Evolutionary conservation across 2,113 vertebrate species (phyloP).

Genomic region (Rhineura floridana): DNA sequence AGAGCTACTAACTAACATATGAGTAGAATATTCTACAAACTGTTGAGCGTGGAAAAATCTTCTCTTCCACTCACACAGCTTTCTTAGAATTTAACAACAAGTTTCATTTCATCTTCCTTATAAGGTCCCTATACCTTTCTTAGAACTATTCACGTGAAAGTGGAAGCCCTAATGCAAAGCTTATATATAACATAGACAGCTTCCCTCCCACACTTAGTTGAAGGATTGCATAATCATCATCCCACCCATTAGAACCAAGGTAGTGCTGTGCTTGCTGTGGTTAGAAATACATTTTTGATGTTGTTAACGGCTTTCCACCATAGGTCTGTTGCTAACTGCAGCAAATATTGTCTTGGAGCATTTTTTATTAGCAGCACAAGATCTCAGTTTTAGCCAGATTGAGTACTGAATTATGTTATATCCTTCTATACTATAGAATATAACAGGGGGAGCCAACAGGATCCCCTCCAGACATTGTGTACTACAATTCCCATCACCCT

Average conservation of each 20-base stretch:
- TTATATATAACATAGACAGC: constrained; percentile 3
- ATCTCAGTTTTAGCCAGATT: constrained; percentile 1
- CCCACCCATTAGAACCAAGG: constrained; percentile 29
- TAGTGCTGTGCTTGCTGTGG: background rate
- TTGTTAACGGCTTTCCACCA: constrained; percentile 6
- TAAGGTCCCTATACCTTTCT: constrained; percentile 8
- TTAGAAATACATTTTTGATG: background rate
- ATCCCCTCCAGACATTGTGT: too few species aligned
- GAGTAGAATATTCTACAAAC: constrained; percentile 49
- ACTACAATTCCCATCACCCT: too few species aligned
- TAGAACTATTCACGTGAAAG: constrained; percentile 16
- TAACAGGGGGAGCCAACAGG: background rate
- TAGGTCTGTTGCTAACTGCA: constrained; percentile 20
- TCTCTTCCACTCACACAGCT: constrained; percentile 31
- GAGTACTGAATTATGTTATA: background rate
- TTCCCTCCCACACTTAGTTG: constrained; percentile 4
- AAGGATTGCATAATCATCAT: background rate
- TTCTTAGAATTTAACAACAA: constrained; percentile 38
- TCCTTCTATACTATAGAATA: background rate
- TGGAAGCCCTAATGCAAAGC: constrained; percentile 35
- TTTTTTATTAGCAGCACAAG: background rate
- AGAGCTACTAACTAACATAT: constrained; percentile 41
- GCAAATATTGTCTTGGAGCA: background rate
- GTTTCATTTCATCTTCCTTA: constrained; percentile 36
- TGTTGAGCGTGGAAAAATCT: background rate